A percentile compares a stretch with the other conserved stretches of the same genome.
These are phyloP conservation scores for Phylloscopus trochiloides DNA, from an alignment of 2,113 vertebrate genomes.

Conservation along the genomic window DNA sequence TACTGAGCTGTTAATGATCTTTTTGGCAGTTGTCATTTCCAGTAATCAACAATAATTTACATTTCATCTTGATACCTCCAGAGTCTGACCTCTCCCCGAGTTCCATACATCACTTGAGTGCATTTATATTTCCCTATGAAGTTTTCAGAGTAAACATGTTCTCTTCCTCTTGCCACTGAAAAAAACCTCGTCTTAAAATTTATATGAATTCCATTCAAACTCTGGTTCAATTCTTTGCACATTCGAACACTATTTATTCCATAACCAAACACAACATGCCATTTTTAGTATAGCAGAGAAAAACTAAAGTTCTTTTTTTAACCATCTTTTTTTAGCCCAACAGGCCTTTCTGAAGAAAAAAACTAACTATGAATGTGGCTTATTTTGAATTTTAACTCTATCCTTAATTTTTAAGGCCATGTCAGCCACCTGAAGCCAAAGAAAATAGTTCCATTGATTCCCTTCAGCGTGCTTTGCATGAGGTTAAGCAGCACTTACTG, in stretches of 20 bases:
- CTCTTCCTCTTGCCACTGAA: not conserved
- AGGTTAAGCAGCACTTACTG: not conserved
- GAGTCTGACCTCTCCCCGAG: not conserved
- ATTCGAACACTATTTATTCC: slow-evolving; percentile 17
- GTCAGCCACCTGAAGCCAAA: not conserved
- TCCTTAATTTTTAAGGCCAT: not conserved
- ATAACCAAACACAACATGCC: slow-evolving; percentile 7
- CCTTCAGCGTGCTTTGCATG: not conserved
- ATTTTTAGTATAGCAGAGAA: slow-evolving; percentile 39
- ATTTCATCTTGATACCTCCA: not conserved
- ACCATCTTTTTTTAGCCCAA: slow-evolving; percentile 3
- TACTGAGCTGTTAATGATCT: slow-evolving; percentile 10
- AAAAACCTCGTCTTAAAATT: not conserved
- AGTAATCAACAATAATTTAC: not conserved
- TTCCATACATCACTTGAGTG: not conserved
- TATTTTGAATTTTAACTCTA: not conserved
- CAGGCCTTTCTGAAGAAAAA: not conserved
- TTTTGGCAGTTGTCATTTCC: slow-evolving; percentile 12
- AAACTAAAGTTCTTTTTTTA: slow-evolving; percentile 5
- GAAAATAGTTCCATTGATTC: not conserved
- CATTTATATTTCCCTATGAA: not conserved
- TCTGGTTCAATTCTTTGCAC: slow-evolving; percentile 24
- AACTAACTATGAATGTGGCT: not conserved
- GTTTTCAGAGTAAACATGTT: not conserved
- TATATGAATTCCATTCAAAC: slow-evolving; percentile 33